Conservation (phyloP, 1,140 invertebrate genomes). For the Drosophila littoralis region DNA sequence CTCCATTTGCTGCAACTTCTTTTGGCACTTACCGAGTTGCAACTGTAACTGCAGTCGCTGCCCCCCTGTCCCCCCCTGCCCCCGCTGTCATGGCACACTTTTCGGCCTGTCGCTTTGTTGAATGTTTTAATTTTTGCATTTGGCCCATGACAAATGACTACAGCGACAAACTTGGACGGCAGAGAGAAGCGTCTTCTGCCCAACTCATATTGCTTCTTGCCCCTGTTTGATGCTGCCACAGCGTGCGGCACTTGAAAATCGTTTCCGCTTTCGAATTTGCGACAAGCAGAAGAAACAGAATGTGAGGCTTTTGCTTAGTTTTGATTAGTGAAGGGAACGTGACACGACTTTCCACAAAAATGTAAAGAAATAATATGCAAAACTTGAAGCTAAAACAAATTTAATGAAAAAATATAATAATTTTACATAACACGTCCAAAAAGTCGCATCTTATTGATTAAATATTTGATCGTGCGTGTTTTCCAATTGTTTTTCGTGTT, state of each 20-base stretch:
- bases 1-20: constrained; percentile 62
- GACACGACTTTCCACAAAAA: background rate
- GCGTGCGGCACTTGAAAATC: constrained; percentile 47
- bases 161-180: constrained; percentile 65
- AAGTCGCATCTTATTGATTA: no score
- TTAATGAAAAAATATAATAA: no score
- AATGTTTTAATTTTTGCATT: constrained; percentile 68
- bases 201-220: constrained; percentile 1
- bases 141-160: constrained; percentile 74
- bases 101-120: constrained; percentile 49
- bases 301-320: no score
- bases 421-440: no score
- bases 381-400: no score
- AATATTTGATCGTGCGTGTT: no score
- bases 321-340: background rate
- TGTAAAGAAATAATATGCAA: no score
- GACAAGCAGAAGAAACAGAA: background rate
- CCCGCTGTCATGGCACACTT: constrained; percentile 68
- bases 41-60: background rate
- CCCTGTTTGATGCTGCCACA: constrained; percentile 6
- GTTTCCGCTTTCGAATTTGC: constrained; percentile 42
- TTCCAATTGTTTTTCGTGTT: no score
- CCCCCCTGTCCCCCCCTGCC: no score
- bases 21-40: constrained; percentile 64
- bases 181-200: background rate